phyloP scores from a whole-genome alignment of 2,113 vertebrate species.

The Microcebus griseorufus region DNA sequence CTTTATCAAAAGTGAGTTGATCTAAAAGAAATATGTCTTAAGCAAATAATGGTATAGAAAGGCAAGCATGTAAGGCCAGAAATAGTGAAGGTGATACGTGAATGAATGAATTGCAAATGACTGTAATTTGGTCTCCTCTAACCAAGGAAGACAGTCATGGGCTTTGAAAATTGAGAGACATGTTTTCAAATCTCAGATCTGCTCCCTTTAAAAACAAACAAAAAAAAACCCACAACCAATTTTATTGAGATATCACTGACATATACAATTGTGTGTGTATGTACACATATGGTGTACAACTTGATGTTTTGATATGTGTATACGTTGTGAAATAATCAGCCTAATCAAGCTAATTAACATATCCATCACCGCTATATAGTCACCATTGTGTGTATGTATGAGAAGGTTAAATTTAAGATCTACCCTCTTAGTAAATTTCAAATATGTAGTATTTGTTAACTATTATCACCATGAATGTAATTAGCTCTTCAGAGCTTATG shows the following conservation, averaged over 20 bases:
- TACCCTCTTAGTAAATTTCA: background rate
- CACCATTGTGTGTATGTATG: background rate
- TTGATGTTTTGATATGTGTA: background rate
- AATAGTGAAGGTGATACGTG: background rate
- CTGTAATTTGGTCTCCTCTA: background rate
- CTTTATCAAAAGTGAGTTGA: slow-evolving; percentile 26
- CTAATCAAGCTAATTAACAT: background rate
- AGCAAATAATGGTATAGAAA: background rate
- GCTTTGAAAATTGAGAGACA: background rate
- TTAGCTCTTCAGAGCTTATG: background rate
- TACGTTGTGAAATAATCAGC: background rate
- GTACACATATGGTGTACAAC: background rate
- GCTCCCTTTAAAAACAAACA: background rate
- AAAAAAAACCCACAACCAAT: too few relatives aligned
- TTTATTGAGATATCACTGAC: background rate
- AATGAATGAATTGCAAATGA: background rate
- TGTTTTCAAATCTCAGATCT: background rate
- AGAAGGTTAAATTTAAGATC: background rate
- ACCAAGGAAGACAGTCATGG: background rate
- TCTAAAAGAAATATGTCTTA: background rate
- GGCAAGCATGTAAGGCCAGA: background rate
- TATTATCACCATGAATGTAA: too few relatives aligned
- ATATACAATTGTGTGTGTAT: background rate
- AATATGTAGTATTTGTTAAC: background rate
- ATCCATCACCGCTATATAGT: background rate